These are phyloP conservation scores for Siniperca knerii DNA, from an alignment of 2,113 vertebrate genomes.

Conservation along the genomic window DNA sequence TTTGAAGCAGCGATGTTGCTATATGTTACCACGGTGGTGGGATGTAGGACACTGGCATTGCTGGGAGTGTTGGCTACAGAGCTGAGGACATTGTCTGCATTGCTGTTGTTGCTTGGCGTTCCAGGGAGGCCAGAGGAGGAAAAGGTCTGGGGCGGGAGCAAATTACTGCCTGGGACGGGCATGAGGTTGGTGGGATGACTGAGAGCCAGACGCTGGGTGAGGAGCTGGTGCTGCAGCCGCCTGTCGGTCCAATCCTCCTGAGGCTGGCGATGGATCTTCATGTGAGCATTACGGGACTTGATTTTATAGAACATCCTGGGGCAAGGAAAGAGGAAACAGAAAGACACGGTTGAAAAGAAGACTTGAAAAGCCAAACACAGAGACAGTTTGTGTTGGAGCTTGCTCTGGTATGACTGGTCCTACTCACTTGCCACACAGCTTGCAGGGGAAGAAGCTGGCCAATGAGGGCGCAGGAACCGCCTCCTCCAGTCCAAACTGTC, in stretches of 20 bases:
- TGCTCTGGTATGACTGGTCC: conserved; percentile 3
- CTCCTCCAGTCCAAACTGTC: conserved; percentile 56
- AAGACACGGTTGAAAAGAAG: neutral
- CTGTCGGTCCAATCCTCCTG: conserved; percentile 81
- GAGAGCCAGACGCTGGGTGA: conserved; percentile 71
- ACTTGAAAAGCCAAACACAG: conserved; percentile 6
- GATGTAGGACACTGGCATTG: conserved; percentile 50
- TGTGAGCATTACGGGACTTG: conserved; percentile 88
- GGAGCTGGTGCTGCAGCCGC: conserved; percentile 74
- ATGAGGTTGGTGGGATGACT: conserved; percentile 66
- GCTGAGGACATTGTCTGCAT: conserved; percentile 46
- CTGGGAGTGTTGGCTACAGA: conserved; percentile 50
- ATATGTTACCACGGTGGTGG: conserved; percentile 37
- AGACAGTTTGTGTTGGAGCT: neutral
- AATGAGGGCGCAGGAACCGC: conserved; percentile 71
- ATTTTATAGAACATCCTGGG: conserved; percentile 88
- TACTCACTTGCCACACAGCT: conserved; percentile 89
- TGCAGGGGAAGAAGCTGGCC: conserved; percentile 85
- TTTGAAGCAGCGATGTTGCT: conserved; percentile 44
- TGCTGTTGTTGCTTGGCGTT: conserved; percentile 37
- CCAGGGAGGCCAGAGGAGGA: conserved; percentile 39
- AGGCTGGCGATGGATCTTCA: conserved; percentile 88
- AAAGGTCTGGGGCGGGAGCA: conserved; percentile 60
- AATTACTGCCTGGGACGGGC: conserved; percentile 50
- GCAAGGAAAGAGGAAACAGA: neutral